A percentile compares a stretch with the other conserved stretches of the same genome.
Conservation (phyloP, 2,113 vertebrate genomes). For the Nematolebias whitei region DNA sequence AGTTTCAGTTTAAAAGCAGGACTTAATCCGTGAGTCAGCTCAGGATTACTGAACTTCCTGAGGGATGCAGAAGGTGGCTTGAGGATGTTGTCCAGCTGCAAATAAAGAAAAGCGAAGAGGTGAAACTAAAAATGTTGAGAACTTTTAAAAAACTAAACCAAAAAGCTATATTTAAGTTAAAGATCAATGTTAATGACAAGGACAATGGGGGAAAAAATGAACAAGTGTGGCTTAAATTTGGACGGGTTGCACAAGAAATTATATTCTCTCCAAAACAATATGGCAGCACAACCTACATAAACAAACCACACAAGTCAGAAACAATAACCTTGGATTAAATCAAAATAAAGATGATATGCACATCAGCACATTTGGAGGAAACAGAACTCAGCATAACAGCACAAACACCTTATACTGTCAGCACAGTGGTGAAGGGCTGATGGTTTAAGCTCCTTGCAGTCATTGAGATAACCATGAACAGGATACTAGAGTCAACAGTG, state of each 20-base stretch:
- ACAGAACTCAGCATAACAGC: no score
- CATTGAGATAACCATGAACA: not conserved
- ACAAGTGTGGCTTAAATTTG: no score
- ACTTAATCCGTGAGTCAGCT: conserved; percentile 78
- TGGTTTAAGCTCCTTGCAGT: not conserved
- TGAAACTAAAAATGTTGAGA: not conserved
- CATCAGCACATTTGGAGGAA: not conserved
- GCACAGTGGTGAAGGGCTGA: not conserved
- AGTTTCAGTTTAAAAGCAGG: conserved; percentile 84
- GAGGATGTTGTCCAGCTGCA: conserved; percentile 89
- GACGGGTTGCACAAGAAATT: no score
- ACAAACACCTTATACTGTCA: not conserved
- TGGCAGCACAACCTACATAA: no score
- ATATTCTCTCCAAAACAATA: no score
- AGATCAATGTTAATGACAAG: no score
- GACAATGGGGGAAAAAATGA: no score
- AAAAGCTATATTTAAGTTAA: not conserved
- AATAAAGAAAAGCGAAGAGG: conserved; percentile 2
- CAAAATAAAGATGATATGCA: not conserved
- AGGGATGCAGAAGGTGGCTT: conserved; percentile 84
- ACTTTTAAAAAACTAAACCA: not conserved
- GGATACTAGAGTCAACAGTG: no score
- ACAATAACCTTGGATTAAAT: no score
- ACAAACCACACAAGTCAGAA: no score
- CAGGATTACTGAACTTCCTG: conserved; percentile 90